These are phyloP conservation scores for Rambutsinella grinnellia DNA, from an alignment of 2,888 invertebrate species.

Conservation along the genomic window DNA sequence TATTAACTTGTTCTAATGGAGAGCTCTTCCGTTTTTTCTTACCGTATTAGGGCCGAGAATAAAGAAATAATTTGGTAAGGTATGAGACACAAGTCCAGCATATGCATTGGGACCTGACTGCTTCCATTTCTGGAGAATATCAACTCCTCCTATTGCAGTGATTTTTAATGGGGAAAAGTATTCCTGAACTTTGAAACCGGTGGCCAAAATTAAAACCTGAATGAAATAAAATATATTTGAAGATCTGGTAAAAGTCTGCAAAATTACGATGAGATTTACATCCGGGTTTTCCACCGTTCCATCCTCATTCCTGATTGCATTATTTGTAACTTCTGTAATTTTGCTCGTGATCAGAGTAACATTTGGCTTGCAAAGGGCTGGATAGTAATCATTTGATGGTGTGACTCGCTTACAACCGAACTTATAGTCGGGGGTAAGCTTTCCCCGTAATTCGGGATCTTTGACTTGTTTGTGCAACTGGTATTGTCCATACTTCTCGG, in stretches of 20 bases:
- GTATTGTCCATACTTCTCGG: background rate
- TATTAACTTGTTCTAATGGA: background rate
- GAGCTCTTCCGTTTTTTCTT: background rate
- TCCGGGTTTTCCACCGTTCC: slow-evolving; percentile 46
- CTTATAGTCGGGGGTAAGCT: slow-evolving; percentile 52
- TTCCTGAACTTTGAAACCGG: slow-evolving; percentile 62
- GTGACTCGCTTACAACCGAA: slow-evolving; percentile 60
- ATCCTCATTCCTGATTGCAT: slow-evolving; percentile 47
- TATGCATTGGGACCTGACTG: slow-evolving; percentile 49
- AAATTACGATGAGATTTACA: slow-evolving; percentile 19
- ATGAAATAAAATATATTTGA: background rate
- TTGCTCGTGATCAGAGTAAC: slow-evolving; percentile 41
- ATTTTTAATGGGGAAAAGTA: slow-evolving; percentile 59
- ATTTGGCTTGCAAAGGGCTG: slow-evolving; percentile 42
- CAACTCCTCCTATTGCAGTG: slow-evolving; percentile 28
- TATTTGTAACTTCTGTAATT: slow-evolving; percentile 39
- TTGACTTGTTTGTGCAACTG: slow-evolving; percentile 27
- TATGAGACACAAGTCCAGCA: slow-evolving; percentile 37
- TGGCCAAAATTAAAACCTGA: slow-evolving; percentile 59
- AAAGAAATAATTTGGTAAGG: slow-evolving; percentile 54
- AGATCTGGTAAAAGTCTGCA: background rate
- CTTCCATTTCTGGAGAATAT: slow-evolving; percentile 54
- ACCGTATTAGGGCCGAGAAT: slow-evolving; percentile 60
- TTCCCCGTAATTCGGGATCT: slow-evolving; percentile 32
- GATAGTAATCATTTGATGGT: slow-evolving; percentile 53